These are phyloP conservation scores for Danionella dracula DNA, from an alignment of 2,797 vertebrate species.

Conservation along the genomic window DNA sequence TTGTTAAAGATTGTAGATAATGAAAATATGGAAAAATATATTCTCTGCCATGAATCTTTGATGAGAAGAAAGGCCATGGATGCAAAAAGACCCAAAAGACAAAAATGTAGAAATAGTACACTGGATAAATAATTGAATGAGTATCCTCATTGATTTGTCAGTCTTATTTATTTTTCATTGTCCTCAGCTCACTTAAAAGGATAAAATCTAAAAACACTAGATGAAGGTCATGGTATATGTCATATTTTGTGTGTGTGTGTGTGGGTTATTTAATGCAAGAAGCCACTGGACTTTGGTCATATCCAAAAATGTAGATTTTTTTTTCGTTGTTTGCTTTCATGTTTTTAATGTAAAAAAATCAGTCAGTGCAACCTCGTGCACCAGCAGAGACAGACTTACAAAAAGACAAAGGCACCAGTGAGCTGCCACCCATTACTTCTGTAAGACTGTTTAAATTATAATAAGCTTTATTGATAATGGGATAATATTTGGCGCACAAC, in stretches of 20 bases:
- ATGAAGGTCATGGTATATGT: conserved; percentile 23
- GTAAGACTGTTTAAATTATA: no score
- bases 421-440: no score
- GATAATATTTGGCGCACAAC: no score
- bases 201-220: neutral
- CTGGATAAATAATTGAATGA: conserved; percentile 45
- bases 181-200: conserved; percentile 16
- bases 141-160: conserved; percentile 42
- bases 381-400: no score
- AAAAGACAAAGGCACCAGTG: no score
- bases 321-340: no score
- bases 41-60: conserved; percentile 41
- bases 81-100: conserved; percentile 36
- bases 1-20: conserved; percentile 52
- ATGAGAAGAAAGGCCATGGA: conserved; percentile 39
- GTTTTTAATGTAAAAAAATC: no score
- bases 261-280: neutral
- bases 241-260: neutral
- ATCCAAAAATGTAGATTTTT: no score
- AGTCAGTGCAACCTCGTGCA: no score
- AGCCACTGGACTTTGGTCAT: neutral
- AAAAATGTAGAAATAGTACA: conserved; percentile 41
- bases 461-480: no score
- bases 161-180: conserved; percentile 20
- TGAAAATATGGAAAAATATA: conserved; percentile 51